These are phyloP conservation scores for Brachionus paranguensis DNA, from an alignment of 1,140 invertebrate species.

Conservation along the genomic window DNA sequence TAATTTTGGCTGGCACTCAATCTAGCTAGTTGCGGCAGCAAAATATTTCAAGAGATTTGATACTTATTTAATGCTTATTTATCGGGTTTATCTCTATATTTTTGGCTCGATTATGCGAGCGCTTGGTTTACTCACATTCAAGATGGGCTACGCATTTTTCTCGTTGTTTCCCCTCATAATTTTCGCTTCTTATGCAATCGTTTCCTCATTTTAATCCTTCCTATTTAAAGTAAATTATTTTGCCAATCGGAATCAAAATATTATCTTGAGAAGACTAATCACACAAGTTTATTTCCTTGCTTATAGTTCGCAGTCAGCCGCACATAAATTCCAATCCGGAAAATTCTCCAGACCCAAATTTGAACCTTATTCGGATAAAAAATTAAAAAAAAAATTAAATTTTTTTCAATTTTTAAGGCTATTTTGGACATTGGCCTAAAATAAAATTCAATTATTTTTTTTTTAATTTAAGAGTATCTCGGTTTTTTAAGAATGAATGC, in stretches of 20 bases:
- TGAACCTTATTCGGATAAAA: not conserved
- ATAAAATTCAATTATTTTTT: too few species aligned
- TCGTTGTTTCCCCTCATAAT: not conserved
- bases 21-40: not conserved
- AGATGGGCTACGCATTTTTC: not conserved
- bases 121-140: not conserved
- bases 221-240: not conserved
- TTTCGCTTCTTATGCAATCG: not conserved
- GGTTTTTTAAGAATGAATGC: too few species aligned
- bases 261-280: not conserved
- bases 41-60: not conserved
- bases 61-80: not conserved
- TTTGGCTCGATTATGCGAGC: not conserved
- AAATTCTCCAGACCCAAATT: not conserved
- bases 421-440: too few species aligned
- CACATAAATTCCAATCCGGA: not conserved
- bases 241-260: not conserved
- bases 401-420: too few species aligned
- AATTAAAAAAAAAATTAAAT: too few species aligned
- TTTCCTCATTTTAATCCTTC: not conserved
- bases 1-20: not conserved
- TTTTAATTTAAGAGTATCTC: too few species aligned
- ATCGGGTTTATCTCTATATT: not conserved
- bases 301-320: not conserved
- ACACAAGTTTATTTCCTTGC: not conserved